Evolutionary conservation across 2,888 invertebrate species (phyloP).

Genomic region (Eledona agricola): DNA sequence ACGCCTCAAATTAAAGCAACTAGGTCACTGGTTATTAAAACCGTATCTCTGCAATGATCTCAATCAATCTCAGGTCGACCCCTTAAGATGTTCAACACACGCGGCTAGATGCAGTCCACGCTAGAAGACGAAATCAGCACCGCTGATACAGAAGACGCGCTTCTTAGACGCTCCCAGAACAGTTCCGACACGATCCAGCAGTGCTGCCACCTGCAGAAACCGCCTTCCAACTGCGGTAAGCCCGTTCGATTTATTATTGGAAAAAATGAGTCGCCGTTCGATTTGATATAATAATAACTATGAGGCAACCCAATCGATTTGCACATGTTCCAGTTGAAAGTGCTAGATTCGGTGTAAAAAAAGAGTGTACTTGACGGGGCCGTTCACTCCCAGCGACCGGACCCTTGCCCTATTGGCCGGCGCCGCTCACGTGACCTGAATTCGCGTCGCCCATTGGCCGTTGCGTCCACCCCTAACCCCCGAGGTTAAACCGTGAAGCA

Average conservation of each 20-base stretch:
- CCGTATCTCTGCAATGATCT: slow-evolving; percentile 12
- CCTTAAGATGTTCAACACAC: slow-evolving; percentile 14
- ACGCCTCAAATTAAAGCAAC: too few relatives aligned
- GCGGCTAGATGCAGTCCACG: slow-evolving; percentile 16
- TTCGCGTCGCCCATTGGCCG: too few relatives aligned
- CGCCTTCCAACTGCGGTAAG: slow-evolving; percentile 13
- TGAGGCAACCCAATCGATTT: slow-evolving; percentile 18
- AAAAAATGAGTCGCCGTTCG: background rate
- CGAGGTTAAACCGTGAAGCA: too few relatives aligned
- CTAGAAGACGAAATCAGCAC: slow-evolving; percentile 32
- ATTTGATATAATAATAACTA: too few relatives aligned
- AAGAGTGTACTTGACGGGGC: slow-evolving; percentile 19
- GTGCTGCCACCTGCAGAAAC: slow-evolving; percentile 1
- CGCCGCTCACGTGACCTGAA: too few relatives aligned
- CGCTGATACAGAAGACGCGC: slow-evolving; percentile 23
- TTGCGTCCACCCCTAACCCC: too few relatives aligned
- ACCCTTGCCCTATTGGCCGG: too few relatives aligned
- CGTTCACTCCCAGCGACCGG: slow-evolving; percentile 23
- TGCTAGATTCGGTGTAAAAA: slow-evolving; percentile 17
- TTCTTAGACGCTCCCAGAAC: slow-evolving; percentile 10
- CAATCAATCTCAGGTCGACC: slow-evolving; percentile 17
- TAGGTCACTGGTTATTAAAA: too few relatives aligned
- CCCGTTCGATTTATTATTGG: background rate
- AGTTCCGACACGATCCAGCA: slow-evolving; percentile 24
- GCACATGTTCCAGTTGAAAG: slow-evolving; percentile 21